Base-by-base conservation (phyloP, 2,888 invertebrate genomes). In the Galeruca laticollis region DNA sequence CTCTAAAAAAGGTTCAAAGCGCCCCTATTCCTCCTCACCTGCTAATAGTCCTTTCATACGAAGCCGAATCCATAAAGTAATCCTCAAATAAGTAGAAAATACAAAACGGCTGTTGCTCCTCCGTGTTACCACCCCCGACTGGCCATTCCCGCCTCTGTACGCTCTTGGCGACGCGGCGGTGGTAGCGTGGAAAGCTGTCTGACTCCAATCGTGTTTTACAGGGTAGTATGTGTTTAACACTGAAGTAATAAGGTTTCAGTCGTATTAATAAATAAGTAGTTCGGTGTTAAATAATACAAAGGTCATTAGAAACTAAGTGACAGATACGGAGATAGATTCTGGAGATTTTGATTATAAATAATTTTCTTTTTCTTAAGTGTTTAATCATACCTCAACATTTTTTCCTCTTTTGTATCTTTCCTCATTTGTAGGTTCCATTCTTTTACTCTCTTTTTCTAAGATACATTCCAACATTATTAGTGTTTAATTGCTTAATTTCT, bases 61-160 rank as follows among this genome's bases (percentile, higher is more conserved):
- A 51, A 66, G 51, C 47, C 21, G 47, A 65, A 49, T 43, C 49
- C 57, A 57, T 57, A 18, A 33, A 40, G 56, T 64, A 47, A 65
- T 57, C 49, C 66, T 56, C 47, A 62, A 62, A 63, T 43, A 70
- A 62, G 62, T 21, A 70, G 70, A 70, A 70, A 70, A 70, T 70
- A 66, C 62, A 61, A 62, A 67, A 60, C 67, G 67, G 67, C 63
- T 69, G 69, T 63, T 62, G 63, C 67, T 59, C 67, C 52, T 52
- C 21, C 60, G 51, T 57, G 60, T 51, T 26, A 59, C 65, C 66
- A 51, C 66, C 43, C 54, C 43, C 68, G 18, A 31, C 68, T 47
- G 47, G 54, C 62, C 62, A 35, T 31, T 51, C 31, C 62, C 37
- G 18, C 37, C 35, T 15, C 49, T 61, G 43, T 18, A n/a, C 54